Conservation (phyloP, 2,797 vertebrate species). For the Erethizon dorsatum region DNA sequence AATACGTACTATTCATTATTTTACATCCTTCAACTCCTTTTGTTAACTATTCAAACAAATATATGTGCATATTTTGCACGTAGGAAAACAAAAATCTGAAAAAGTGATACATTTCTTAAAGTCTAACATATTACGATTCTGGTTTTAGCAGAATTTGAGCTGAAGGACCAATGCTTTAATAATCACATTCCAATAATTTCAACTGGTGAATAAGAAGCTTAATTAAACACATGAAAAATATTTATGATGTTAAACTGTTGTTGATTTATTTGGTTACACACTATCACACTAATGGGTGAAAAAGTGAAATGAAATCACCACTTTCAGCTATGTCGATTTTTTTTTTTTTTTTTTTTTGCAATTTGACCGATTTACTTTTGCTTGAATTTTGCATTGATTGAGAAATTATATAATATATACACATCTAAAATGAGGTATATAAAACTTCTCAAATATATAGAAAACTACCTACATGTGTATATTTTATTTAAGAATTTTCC, state of each 20-base stretch:
- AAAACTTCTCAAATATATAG: background rate
- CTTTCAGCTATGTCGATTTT: background rate
- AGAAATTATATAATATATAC: background rate
- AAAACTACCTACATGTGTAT: background rate
- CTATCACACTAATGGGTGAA: background rate
- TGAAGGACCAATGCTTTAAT: background rate
- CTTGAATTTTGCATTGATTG: background rate
- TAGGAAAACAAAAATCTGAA: background rate
- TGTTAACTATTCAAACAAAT: background rate
- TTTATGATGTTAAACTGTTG: background rate
- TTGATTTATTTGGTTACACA: background rate
- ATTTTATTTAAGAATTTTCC: background rate
- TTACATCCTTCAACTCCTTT: background rate
- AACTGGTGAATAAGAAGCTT: background rate
- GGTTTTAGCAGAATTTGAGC: background rate
- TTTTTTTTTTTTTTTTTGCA: background rate
- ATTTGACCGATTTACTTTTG: background rate
- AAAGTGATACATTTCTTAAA: background rate
- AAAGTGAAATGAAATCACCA: background rate
- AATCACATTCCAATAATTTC: background rate
- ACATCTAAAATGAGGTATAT: background rate
- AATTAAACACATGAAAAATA: background rate
- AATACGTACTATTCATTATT: background rate
- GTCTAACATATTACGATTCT: background rate
- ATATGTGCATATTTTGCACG: background rate